phyloP scores from a whole-genome alignment of 2,797 vertebrate species.

The Pangasius djambal region DNA sequence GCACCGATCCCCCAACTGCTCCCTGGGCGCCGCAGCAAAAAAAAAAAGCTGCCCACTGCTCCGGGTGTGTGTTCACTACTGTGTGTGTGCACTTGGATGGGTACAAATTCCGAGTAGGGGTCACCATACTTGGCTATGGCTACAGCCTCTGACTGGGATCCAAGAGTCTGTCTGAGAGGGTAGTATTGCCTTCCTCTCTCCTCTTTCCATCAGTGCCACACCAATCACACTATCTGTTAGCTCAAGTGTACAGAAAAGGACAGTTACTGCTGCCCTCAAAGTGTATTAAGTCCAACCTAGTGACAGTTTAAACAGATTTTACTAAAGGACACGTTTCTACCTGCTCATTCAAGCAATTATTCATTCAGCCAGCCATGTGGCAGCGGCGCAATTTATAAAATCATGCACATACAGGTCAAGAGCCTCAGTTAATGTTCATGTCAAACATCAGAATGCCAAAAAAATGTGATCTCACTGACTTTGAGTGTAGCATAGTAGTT shows the following conservation, averaged over 20 bases:
- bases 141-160: background rate
- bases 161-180: background rate
- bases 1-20: no score
- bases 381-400: background rate
- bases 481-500: background rate
- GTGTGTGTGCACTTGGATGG: no score
- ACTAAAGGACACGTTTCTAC: background rate
- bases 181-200: no score
- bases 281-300: background rate
- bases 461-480: background rate
- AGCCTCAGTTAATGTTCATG: background rate
- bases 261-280: background rate
- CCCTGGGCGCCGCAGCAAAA: no score
- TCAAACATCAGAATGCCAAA: background rate
- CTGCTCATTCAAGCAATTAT: background rate
- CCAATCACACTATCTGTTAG: background rate
- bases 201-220: background rate
- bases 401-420: background rate
- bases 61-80: no score
- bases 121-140: no score
- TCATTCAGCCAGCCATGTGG: background rate
- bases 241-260: background rate
- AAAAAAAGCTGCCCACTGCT: no score
- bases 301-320: background rate
- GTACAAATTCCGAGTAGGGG: no score